phyloP scores from a whole-genome alignment of 2,888 invertebrate species.

The Phanerotoma sp. region DNA sequence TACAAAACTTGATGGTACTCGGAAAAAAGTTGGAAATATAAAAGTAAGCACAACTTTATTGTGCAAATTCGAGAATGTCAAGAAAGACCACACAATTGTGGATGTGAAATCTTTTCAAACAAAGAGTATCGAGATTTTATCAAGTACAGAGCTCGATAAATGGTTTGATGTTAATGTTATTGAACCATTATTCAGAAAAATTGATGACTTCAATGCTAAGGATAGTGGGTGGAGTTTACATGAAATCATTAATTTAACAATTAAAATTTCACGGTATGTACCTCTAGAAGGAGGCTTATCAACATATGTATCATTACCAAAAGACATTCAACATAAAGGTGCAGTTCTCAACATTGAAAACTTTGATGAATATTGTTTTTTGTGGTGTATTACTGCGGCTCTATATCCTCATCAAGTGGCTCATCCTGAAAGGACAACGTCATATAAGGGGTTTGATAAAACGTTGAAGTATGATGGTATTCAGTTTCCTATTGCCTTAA shows the following conservation, averaged over 20 bases:
- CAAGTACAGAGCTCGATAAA: background rate
- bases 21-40: background rate
- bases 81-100: background rate
- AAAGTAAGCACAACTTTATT: background rate
- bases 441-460: background rate
- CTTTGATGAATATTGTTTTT: conserved; percentile 33
- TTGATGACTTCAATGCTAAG: background rate
- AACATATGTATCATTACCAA: conserved; percentile 10
- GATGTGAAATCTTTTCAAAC: background rate
- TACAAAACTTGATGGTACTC: too few relatives aligned
- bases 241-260: background rate
- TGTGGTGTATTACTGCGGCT: conserved; percentile 31
- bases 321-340: conserved; percentile 28
- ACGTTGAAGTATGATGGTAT: background rate
- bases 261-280: background rate
- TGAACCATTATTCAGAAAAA: background rate
- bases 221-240: background rate
- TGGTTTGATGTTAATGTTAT: too few relatives aligned
- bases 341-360: conserved; percentile 39
- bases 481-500: background rate
- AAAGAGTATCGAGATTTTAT: background rate
- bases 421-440: background rate
- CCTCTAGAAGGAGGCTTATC: too few relatives aligned
- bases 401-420: conserved; percentile 9
- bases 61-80: background rate